Base-by-base conservation (phyloP, 2,888 invertebrate species). In the Lasius platythorax region DNA sequence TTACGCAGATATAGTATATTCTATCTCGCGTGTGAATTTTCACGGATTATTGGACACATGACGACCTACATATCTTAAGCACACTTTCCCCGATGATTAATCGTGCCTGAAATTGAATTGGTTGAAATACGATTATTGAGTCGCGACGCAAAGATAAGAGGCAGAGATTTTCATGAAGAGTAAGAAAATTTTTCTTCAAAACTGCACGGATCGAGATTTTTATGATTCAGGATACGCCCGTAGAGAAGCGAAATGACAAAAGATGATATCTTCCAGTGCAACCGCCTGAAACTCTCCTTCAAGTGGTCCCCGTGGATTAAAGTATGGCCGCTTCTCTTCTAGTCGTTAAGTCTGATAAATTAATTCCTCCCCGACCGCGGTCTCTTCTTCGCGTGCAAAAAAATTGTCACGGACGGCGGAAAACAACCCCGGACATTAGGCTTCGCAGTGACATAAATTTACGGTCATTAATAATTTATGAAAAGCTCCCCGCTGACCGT, bases 381-480 rank as follows among this genome's bases (percentile, higher is more conserved):
- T n/a, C 37, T 53, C 70, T 64, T 50, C 46, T 50, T 28, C 37
- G 28, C 37, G 68, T 12, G 61, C 61, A 5, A 81, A 66, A 81
- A 84, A 72, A 70, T 61, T 72, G 68, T 79, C 64, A 37, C 83
- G 70, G n/a, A 46, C 61, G 61, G 37, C 18, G 61, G 72, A 61
- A 79, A 72, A 81, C 73, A 81, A 81, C 72, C 70, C 79, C 28
- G 73, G 37, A 61, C 72, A 68, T 84, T 78, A 76, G 79, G 78
- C 78, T 43, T 64, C 74, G 72, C 83, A 72, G 50, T 73, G 83
- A 83, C 83, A 81, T 40, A 66, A 83, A 81, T 84, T 84, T 84
- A 81, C 81, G 81, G 43, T 64, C 66, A 72, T 84, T 84, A 81
- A 70, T 84, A 84, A 84, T 84, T 84, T 72, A 84, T 84, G 72